Evolutionary conservation across 2,113 vertebrate genomes (phyloP).

Genomic region (Lampris megalopsis): DNA sequence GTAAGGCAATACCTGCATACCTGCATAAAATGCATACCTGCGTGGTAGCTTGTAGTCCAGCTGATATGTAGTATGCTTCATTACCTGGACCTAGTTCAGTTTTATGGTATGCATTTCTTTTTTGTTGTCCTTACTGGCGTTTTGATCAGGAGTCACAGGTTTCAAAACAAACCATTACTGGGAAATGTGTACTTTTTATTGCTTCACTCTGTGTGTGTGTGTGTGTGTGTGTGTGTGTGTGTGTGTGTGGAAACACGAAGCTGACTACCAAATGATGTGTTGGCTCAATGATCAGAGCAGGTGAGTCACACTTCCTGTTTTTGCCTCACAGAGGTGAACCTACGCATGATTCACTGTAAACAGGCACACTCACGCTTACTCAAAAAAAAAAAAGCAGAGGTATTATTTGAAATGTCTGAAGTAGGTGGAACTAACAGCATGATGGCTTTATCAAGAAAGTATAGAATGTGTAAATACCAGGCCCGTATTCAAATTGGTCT

Average conservation of each 20-base stretch:
- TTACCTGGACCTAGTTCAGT: too few relatives aligned
- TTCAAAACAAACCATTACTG: conserved; percentile 1
- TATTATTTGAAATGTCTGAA: not conserved
- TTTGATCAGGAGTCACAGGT: not conserved
- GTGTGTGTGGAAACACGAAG: not conserved
- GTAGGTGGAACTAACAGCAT: not conserved
- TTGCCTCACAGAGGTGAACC: conserved; percentile 33
- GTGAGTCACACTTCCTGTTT: conserved; percentile 62
- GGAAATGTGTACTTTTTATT: not conserved
- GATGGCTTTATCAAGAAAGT: too few relatives aligned
- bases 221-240: conserved; percentile 1
- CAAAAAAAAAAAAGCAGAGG: conserved; percentile 9
- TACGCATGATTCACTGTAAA: not conserved
- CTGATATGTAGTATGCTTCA: too few relatives aligned
- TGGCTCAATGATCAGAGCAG: conserved; percentile 15
- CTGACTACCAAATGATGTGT: not conserved
- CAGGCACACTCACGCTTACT: not conserved
- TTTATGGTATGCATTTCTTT: too few relatives aligned
- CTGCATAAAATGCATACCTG: too few relatives aligned
- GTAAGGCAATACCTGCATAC: too few relatives aligned
- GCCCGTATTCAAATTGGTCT: too few relatives aligned
- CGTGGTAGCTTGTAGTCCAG: too few relatives aligned
- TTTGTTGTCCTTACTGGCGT: too few relatives aligned
- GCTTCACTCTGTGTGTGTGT: not conserved
- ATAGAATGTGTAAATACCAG: too few relatives aligned